Conservation (phyloP, 2,797 vertebrate genomes). For the Caiman crocodilus region DNA sequence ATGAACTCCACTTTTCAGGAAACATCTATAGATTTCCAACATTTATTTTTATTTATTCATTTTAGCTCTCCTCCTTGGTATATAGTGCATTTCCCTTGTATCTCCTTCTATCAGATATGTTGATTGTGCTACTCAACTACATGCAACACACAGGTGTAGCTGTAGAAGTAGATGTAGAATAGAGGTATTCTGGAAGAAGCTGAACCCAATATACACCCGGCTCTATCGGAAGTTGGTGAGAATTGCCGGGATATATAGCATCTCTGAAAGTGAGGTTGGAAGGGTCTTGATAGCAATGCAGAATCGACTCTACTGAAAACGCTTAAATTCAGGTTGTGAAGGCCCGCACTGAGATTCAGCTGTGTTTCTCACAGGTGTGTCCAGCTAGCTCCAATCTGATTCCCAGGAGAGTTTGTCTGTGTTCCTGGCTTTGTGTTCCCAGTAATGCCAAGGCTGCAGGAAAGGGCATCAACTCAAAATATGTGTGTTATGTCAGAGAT, state of each 20-base stretch:
- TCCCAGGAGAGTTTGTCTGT: not conserved
- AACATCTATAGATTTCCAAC: not conserved
- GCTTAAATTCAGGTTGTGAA: not conserved
- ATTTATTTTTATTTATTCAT: not conserved
- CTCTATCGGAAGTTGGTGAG: not conserved
- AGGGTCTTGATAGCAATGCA: not conserved
- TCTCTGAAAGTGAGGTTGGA: not conserved
- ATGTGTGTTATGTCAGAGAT: not conserved
- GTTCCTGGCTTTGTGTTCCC: not conserved
- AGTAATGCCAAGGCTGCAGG: not conserved
- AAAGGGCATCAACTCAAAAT: not conserved
- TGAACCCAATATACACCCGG: not conserved
- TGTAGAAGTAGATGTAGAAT: not conserved
- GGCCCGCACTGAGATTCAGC: not conserved
- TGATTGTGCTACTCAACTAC: not conserved
- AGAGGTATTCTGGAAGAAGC: not conserved
- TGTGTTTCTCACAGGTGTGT: not conserved
- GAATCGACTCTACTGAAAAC: not conserved
- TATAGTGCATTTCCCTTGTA: not conserved
- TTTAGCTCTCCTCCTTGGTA: not conserved
- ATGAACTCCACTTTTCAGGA: not conserved
- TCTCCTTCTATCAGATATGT: not conserved
- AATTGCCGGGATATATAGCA: not conserved
- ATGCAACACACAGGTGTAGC: not conserved
- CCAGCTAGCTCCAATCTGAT: not conserved